Base-by-base conservation (phyloP, 2,888 invertebrate species). In the Aspidiotus rigidus region DNA sequence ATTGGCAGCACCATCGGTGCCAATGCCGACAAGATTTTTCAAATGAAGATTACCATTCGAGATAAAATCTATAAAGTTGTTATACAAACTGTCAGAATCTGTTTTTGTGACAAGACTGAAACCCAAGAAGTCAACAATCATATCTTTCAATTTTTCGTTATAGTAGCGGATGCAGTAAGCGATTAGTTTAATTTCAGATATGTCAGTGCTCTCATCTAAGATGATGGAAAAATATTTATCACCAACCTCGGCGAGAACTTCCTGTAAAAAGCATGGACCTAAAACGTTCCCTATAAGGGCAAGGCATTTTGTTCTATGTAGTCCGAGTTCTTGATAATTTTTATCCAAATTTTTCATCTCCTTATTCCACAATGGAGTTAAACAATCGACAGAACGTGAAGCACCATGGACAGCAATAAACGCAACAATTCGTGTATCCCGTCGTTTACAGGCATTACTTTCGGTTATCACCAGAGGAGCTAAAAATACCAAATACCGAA, bases 1-100 rank as follows among this genome's bases (percentile, higher is more conserved):
- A 70, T 73, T 74, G 13, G 54, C 73, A 0, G 71, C 74, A 8
- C 75, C 74, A 73, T 74, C 73, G 11, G 74, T 74, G n/a, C 74
- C 74, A 55, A 75, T 17, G 7, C 73, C 74, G 17, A 73, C 71
- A 16, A 75, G 55, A 62, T 74, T 73, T 55, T 39, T 41, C 40
- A 71, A n/a, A 60, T 70, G 17, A 10, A 73, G 49, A 2, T 60
- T 61, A 53, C 71, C 28, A 16, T 67, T 69, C 62, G 40, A n/a
- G 3, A 64, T 54, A 39, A n/a, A 55, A 5, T 54, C 55, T 54
- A 15, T 13, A 7, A 64, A 15, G 40, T 64, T 15, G 10, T 53
- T 15, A 64, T 64, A 64, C 3, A 64, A 11, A 28, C 13, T 16
- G 6, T 13, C 28, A 9, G 53, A 61, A 69, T 53, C 61, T 41